Evolutionary conservation across 2,797 vertebrate species (phyloP).

Genomic region (Acridotheres tristis): DNA sequence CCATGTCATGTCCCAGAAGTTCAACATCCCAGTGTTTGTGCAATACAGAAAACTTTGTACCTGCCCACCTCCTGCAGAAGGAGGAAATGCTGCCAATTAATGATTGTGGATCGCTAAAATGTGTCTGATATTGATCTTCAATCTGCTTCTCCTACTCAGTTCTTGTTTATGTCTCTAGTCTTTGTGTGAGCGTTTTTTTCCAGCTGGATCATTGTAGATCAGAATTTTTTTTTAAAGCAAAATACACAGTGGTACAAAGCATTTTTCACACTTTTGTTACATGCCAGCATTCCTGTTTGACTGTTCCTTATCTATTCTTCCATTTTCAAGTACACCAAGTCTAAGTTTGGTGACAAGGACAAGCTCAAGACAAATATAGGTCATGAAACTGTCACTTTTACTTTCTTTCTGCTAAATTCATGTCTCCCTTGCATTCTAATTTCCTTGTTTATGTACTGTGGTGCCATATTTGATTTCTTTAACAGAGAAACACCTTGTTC

Average conservation of each 20-base stretch:
- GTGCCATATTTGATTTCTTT: not conserved
- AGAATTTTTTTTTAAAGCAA: not conserved
- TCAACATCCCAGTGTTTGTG: rapidly evolving
- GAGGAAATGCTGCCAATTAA: not conserved
- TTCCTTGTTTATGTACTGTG: not conserved
- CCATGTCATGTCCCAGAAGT: not conserved
- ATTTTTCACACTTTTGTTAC: not conserved
- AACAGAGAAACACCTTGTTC: not conserved
- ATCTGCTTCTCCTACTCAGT: not conserved
- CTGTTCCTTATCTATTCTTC: not conserved
- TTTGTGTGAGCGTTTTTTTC: not conserved
- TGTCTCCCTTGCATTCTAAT: not conserved
- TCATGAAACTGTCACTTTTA: not conserved
- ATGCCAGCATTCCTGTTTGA: not conserved
- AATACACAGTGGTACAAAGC: not conserved
- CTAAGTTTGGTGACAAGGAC: not conserved
- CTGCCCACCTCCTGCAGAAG: not conserved
- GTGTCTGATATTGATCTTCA: not conserved
- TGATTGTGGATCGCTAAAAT: not conserved
- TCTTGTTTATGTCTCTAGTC: not conserved
- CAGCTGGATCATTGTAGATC: not conserved
- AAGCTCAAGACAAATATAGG: not conserved
- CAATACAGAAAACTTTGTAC: not conserved
- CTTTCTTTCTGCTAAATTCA: not conserved
- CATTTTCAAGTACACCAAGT: not conserved